Conservation (phyloP, 1,140 invertebrate species). For the Achroia grisella region DNA sequence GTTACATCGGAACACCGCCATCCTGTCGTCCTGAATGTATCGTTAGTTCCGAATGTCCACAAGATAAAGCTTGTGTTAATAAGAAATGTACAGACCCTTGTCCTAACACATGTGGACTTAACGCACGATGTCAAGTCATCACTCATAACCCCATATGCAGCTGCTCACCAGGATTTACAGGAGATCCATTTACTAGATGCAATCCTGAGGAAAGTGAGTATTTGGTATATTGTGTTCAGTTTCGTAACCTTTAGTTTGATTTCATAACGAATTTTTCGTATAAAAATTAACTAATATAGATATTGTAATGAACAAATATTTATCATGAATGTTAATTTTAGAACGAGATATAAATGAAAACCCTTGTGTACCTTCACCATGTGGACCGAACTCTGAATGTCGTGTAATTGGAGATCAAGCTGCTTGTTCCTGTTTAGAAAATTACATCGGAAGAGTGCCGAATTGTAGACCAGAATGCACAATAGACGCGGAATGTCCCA, state of each 20-base stretch:
- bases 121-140: slow-evolving; percentile 87
- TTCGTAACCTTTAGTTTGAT: too few relatives aligned
- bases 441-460: slow-evolving; percentile 83
- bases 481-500: slow-evolving; percentile 80
- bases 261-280: too few relatives aligned
- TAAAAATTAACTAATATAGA: too few relatives aligned
- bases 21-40: slow-evolving; percentile 88
- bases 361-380: slow-evolving; percentile 83
- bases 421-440: slow-evolving; percentile 83
- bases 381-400: slow-evolving; percentile 86
- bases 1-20: slow-evolving; percentile 85
- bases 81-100: slow-evolving; percentile 90
- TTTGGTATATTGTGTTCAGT: too few relatives aligned
- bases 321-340: too few relatives aligned
- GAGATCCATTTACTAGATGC: slow-evolving; percentile 85
- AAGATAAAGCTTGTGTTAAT: slow-evolving; percentile 86
- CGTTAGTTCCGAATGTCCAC: slow-evolving; percentile 87
- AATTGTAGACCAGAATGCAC: slow-evolving; percentile 86
- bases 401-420: slow-evolving; percentile 83
- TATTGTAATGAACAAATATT: too few relatives aligned
- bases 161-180: slow-evolving; percentile 81
- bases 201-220: slow-evolving; percentile 76
- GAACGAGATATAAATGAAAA: slow-evolving; percentile 35
- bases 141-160: slow-evolving; percentile 90
- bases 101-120: slow-evolving; percentile 84